These are phyloP conservation scores for Frieseomelitta varia DNA, from an alignment of 1,140 invertebrate genomes.

Conservation along the genomic window DNA sequence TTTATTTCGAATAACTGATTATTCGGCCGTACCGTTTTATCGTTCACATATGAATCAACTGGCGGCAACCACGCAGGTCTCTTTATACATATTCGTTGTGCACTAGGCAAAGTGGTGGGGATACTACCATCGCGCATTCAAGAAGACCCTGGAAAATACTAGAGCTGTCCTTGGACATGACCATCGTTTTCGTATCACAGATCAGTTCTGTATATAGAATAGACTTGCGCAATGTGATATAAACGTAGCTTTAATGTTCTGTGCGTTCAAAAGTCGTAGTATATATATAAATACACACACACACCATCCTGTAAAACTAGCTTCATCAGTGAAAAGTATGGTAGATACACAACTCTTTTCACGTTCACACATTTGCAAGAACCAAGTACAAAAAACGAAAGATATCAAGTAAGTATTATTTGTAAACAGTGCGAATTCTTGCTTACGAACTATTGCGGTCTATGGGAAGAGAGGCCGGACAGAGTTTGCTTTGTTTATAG, in stretches of 20 bases:
- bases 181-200: not conserved
- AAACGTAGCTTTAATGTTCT: not conserved
- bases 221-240: not conserved
- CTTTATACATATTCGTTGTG: conserved; percentile 24
- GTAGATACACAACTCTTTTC: no score
- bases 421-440: no score
- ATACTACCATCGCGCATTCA: not conserved
- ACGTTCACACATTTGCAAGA: no score
- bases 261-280: no score
- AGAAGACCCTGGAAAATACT: conserved; percentile 13
- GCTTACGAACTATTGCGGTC: no score
- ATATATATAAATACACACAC: no score
- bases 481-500: no score
- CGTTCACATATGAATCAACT: conserved; percentile 11
- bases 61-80: not conserved
- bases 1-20: conserved; percentile 3
- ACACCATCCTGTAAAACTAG: no score
- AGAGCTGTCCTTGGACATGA: not conserved
- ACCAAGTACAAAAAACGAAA: no score
- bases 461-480: no score
- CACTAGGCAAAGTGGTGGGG: not conserved
- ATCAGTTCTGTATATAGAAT: not conserved
- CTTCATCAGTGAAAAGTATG: no score
- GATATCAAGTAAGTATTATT: no score
- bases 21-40: not conserved